Evolutionary conservation across 2,113 vertebrate genomes (phyloP), one percentile per base, ranked within the genome.

Genomic region (Psettodes erumei): DNA sequence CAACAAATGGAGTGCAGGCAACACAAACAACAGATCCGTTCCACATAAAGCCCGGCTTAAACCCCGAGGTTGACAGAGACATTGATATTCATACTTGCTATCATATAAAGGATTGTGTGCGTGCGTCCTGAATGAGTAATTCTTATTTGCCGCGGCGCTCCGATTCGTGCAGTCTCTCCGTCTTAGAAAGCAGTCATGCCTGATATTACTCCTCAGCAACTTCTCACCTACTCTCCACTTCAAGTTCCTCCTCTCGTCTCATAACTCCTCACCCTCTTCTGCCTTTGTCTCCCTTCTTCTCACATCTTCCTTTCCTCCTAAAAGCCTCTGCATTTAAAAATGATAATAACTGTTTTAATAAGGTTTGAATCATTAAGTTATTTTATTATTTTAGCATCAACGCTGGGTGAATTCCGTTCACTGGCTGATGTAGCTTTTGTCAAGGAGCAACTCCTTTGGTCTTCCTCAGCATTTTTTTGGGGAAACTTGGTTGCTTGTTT

Each of bases 171-270:
- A 55, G 51, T 53, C 45, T 53, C 9, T 61, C 30, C 15, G 60
- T 64, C 81, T 89, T 71, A 47, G 66, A 76, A 80, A 55, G 72
- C 81, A 84, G 38, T 55, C 87, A 85, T 73, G 81, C 79, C 64
- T 82, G 79, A 81, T 83, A 85, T 85, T 85, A 27, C 40, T 70
- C 53, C 53, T 69, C 33, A 60, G 56, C 59, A 71, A 42, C 68
- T 56, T 15, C 56, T 33, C 11, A 12, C 51, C 54, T 33, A 21
- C 28, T 47, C 66, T 6, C 16, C 16, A 54, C 47, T 68, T 45
- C n/a, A 33, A 28, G 32, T 13, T 3, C 35, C 21, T 54, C 50
- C 19, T 70, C 33, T 56, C 23, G 12, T 25, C n/a, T 73, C 8
- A 1, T 2, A 45, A 16, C 12, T 32, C 23, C 42, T 42, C 30